Conservation (phyloP, 2,113 vertebrate genomes). For the Microcebus jonahi region DNA sequence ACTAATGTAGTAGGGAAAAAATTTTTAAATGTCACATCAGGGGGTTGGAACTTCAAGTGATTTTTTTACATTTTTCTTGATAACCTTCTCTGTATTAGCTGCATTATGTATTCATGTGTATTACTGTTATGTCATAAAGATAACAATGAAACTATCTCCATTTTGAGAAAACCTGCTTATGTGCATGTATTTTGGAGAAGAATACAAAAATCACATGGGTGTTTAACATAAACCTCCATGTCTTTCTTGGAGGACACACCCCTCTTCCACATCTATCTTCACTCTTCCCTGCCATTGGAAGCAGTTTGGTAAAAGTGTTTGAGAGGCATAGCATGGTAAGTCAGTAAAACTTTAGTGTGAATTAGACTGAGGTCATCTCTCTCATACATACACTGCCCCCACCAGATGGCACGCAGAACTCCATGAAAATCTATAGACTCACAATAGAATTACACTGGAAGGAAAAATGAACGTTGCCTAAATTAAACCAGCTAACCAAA, state of each 20-base stretch:
- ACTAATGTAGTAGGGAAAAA: neutral
- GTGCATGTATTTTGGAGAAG: constrained; percentile 18
- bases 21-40: neutral
- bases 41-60: neutral
- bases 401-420: neutral
- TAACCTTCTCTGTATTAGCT: neutral
- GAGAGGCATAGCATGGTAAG: neutral
- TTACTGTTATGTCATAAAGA: neutral
- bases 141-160: neutral
- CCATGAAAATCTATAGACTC: neutral
- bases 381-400: no score
- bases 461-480: neutral
- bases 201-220: neutral
- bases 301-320: neutral
- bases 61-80: constrained; percentile 23
- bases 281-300: neutral
- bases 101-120: neutral
- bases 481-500: neutral
- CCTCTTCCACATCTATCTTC: neutral
- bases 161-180: constrained; percentile 8
- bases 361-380: neutral
- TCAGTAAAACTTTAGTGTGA: constrained; percentile 27
- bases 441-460: neutral
- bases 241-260: neutral
- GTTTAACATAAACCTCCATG: neutral